Conservation (phyloP, 2,888 invertebrate species). For the Schizotus pectinicornis region DNA sequence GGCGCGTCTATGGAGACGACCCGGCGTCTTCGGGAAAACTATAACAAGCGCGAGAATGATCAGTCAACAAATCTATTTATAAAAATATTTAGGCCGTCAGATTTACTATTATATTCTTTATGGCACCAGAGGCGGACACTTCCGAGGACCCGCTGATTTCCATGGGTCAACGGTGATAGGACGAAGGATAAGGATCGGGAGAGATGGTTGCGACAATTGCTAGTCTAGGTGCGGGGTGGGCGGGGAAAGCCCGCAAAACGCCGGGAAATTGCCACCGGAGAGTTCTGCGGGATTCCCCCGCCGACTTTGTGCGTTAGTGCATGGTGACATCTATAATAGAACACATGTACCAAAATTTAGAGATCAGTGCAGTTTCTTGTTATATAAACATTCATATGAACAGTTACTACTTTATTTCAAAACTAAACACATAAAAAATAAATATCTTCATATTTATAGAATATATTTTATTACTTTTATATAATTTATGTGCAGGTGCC, state of each 20-base stretch:
- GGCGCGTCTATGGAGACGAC: constrained; percentile 33
- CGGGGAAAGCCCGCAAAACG: constrained; percentile 8
- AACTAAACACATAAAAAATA: constrained; percentile 55
- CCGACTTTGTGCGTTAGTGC: constrained; percentile 53
- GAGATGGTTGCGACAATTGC: constrained; percentile 46
- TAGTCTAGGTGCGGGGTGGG: constrained; percentile 42
- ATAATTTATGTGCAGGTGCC: constrained; percentile 35
- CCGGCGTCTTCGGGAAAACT: constrained; percentile 47
- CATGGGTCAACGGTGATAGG: constrained; percentile 30
- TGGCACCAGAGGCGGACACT: constrained; percentile 5
- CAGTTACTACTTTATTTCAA: constrained; percentile 47
- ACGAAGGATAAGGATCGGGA: constrained; percentile 40
- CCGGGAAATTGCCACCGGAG: neutral
- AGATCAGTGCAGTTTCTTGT: constrained; percentile 51
- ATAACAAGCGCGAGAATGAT: constrained; percentile 49
- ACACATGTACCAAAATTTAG: constrained; percentile 50
- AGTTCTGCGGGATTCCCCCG: constrained; percentile 1
- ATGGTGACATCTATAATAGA: constrained; percentile 53
- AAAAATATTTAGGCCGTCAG: constrained; percentile 58
- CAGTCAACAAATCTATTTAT: constrained; percentile 55
- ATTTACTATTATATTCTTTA: constrained; percentile 42
- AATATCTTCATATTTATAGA: constrained; percentile 50
- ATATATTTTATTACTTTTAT: constrained; percentile 45
- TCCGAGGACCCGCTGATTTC: neutral
- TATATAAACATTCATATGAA: constrained; percentile 52